Evolutionary conservation across 1,140 invertebrate genomes (phyloP).

Genomic region (Ctenoplectra terminalis): DNA sequence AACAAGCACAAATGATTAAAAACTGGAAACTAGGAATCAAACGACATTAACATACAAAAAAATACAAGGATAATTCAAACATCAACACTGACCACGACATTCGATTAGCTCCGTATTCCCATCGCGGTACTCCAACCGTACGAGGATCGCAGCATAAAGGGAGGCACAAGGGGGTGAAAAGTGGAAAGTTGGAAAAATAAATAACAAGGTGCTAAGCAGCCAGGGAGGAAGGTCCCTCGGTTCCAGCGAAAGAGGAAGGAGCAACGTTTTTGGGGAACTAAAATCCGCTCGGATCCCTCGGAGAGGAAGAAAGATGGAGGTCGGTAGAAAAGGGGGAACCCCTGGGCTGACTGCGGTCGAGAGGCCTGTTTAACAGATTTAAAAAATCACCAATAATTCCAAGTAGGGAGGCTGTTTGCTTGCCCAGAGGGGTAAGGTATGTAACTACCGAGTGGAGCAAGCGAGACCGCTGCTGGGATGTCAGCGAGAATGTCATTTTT

Average conservation of each 20-base stretch:
- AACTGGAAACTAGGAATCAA: no score
- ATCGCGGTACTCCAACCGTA: background rate
- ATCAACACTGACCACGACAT: no score
- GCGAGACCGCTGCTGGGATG: conserved; percentile 60
- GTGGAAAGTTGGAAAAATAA: conserved; percentile 80
- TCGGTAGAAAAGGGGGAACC: conserved; percentile 33
- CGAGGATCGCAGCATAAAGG: conserved; percentile 38
- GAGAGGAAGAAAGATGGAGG: conserved; percentile 56
- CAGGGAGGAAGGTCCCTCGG: conserved; percentile 54
- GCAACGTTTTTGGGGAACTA: conserved; percentile 10
- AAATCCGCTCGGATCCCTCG: conserved; percentile 35
- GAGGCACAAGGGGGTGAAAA: conserved; percentile 25
- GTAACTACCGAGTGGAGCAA: conserved; percentile 50
- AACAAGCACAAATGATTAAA: no score
- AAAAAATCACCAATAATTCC: conserved; percentile 75
- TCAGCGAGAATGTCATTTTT: conserved; percentile 81
- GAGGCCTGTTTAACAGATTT: conserved; percentile 83
- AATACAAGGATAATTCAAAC: no score
- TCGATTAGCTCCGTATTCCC: no score
- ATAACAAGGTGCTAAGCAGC: conserved; percentile 81
- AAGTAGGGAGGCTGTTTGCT: conserved; percentile 58
- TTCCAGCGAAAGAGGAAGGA: background rate
- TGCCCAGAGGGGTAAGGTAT: conserved; percentile 49
- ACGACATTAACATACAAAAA: no score
- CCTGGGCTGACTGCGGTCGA: conserved; percentile 76